phyloP scores from a whole-genome alignment of 2,113 vertebrate species.

The Chaetura pelagica region DNA sequence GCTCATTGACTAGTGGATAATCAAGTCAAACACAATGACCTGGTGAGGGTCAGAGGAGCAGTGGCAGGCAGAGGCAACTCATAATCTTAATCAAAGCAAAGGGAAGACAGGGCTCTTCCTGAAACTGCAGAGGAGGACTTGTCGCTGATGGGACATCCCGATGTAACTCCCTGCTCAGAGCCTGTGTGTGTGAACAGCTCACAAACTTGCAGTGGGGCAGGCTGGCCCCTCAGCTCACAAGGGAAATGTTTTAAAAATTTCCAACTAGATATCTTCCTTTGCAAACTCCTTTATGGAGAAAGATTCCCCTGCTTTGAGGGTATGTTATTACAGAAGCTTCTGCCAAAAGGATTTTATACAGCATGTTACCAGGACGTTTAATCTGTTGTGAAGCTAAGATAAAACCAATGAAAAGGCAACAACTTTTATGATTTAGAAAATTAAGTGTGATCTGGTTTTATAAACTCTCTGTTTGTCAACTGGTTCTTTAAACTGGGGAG shows the following conservation, averaged over 20 bases:
- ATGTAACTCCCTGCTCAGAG: no score
- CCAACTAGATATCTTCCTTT: not conserved
- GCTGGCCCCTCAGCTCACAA: accelerated
- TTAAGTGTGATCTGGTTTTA: not conserved
- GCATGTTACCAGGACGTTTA: not conserved
- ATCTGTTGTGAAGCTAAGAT: not conserved
- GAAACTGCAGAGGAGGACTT: not conserved
- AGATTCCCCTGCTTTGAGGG: not conserved
- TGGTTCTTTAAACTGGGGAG: not conserved
- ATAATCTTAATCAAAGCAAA: accelerated
- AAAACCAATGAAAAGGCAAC: not conserved
- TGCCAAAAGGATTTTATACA: not conserved
- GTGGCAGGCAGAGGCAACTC: accelerated
- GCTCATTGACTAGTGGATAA: not conserved
- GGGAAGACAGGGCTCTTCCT: not conserved
- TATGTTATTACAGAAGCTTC: not conserved
- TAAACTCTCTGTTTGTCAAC: not conserved
- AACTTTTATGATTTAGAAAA: not conserved
- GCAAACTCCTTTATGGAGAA: not conserved
- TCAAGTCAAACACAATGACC: not conserved
- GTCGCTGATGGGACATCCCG: not conserved
- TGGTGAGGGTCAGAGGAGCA: not conserved
- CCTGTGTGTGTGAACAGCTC: not conserved
- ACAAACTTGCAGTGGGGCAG: not conserved
- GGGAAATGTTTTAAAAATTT: not conserved